A percentile compares a stretch with the other conserved stretches of the same genome.
Conservation (phyloP, 1,140 invertebrate species). For the Forficula auricularia region DNA sequence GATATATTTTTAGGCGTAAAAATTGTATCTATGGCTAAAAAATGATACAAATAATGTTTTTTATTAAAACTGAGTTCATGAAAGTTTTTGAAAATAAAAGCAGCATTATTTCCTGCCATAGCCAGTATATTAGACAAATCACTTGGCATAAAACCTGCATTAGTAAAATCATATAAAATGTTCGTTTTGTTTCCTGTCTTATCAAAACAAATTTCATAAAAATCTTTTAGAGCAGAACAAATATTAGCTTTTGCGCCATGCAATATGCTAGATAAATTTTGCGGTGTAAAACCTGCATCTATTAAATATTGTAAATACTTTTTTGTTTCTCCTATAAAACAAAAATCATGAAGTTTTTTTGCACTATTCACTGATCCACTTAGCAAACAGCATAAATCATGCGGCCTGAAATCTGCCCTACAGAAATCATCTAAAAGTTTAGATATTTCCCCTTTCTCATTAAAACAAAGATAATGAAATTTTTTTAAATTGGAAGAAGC, state of each 20-base stretch:
- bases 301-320: constrained; percentile 17
- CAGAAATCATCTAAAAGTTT: constrained; percentile 18
- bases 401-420: constrained; percentile 16
- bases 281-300: constrained; percentile 16
- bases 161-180: constrained; percentile 17
- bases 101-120: constrained; percentile 19
- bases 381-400: constrained; percentile 16
- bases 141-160: constrained; percentile 15
- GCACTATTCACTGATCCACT: constrained; percentile 13
- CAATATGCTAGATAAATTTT: constrained; percentile 16
- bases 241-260: constrained; percentile 17
- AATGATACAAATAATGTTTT: constrained; percentile 15
- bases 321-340: constrained; percentile 15
- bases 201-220: constrained; percentile 21
- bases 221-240: constrained; percentile 18
- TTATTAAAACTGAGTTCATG: constrained; percentile 19
- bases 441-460: constrained; percentile 14
- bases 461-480: constrained; percentile 17
- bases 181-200: constrained; percentile 15
- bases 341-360: constrained; percentile 19
- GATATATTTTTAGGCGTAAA: constrained; percentile 18
- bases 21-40: constrained; percentile 12
- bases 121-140: constrained; percentile 17
- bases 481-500: constrained; percentile 14
- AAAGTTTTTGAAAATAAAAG: constrained; percentile 19